Conservation (phyloP, 2,797 vertebrate genomes). For the Agapornis canus region DNA sequence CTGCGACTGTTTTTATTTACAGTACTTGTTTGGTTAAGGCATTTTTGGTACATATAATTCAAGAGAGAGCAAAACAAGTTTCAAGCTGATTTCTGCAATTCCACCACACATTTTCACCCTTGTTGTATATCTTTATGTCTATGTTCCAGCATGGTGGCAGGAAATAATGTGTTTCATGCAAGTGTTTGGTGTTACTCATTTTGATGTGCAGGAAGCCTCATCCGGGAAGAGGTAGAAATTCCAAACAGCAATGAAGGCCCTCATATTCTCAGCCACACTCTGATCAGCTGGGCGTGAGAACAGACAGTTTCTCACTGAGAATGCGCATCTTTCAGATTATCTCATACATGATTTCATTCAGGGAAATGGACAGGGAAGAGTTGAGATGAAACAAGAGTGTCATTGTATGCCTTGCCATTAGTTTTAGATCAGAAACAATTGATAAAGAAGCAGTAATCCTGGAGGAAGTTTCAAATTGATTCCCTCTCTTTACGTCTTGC, state of each 20-base stretch:
- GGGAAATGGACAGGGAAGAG: neutral
- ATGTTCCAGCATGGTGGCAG: neutral
- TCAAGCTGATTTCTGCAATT: neutral
- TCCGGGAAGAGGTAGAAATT: neutral
- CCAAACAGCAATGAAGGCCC: neutral
- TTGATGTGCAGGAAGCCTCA: neutral
- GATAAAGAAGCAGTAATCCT: neutral
- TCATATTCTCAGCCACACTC: neutral
- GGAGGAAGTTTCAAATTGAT: neutral
- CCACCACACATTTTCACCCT: neutral
- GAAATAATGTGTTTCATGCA: neutral
- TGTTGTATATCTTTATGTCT: neutral
- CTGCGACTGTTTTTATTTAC: neutral
- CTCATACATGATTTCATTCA: neutral
- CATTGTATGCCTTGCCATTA: neutral
- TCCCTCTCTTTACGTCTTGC: neutral
- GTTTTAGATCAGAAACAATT: neutral
- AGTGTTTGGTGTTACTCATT: neutral
- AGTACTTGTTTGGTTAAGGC: neutral
- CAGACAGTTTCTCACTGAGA: neutral
- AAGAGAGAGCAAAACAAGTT: neutral
- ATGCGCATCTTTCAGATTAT: neutral
- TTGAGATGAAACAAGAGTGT: neutral
- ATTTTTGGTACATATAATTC: neutral
- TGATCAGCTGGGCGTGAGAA: neutral